A percentile compares a stretch with the other conserved stretches of the same genome.
phyloP scores from a whole-genome alignment of 1,140 invertebrate genomes.

The Lithobius niger region DNA sequence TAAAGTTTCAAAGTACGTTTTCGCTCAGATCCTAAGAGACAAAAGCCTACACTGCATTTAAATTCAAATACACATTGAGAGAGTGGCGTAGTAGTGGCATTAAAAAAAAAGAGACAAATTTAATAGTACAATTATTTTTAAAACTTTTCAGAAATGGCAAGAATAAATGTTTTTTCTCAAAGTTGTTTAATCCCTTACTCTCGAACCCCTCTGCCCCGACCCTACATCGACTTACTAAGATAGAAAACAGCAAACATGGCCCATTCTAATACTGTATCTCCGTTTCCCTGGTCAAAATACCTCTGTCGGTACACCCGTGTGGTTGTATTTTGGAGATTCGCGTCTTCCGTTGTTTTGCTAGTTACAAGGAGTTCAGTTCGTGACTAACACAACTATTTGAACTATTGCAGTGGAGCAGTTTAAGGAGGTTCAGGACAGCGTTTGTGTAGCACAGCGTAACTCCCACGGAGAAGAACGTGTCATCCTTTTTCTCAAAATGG shows the following conservation, averaged over 20 bases:
- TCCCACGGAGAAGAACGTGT: constrained; percentile 38
- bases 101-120: no score
- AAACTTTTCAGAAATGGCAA: neutral
- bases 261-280: neutral
- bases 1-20: no score
- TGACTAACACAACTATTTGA: neutral
- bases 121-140: no score
- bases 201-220: no score
- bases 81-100: no score
- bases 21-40: no score
- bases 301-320: neutral
- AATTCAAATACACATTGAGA: no score
- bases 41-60: no score
- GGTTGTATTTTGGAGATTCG: neutral
- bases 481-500: constrained; percentile 41
- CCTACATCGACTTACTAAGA: no score
- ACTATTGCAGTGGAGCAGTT: constrained; percentile 35
- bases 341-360: neutral
- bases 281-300: neutral
- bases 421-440: constrained; percentile 38
- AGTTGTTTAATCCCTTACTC: no score
- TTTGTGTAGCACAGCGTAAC: constrained; percentile 39
- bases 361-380: neutral
- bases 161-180: neutral
- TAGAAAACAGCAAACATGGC: no score